Conservation (phyloP, 2,888 invertebrate species). For the Drosophila mercatorum region DNA sequence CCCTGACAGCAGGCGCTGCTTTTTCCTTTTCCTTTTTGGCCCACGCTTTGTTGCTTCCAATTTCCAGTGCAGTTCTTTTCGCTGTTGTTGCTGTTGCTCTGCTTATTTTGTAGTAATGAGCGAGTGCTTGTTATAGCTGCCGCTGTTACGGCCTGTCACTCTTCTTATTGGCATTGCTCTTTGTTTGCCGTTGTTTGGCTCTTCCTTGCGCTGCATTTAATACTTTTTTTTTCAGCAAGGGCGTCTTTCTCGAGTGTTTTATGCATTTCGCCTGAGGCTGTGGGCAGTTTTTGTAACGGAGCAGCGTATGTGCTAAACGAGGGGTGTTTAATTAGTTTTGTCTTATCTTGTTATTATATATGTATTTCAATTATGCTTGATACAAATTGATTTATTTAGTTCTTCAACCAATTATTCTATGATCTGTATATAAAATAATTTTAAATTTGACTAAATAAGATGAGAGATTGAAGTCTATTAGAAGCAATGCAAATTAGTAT, state of each 20-base stretch:
- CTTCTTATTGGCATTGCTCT: constrained; percentile 61
- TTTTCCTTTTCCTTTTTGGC: constrained; percentile 54
- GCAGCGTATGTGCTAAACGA: constrained; percentile 15
- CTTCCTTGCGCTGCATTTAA: constrained; percentile 29
- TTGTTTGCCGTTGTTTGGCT: constrained; percentile 43
- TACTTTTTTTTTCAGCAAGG: constrained; percentile 20
- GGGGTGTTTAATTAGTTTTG: constrained; percentile 15
- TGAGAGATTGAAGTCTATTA: too few species aligned
- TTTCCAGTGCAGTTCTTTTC: constrained; percentile 41
- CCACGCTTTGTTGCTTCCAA: constrained; percentile 42
- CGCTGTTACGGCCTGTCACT: constrained; percentile 50
- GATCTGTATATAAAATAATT: too few species aligned
- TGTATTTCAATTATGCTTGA: neutral
- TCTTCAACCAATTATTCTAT: too few species aligned
- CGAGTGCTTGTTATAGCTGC: constrained; percentile 31
- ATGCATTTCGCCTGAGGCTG: constrained; percentile 24
- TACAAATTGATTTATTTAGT: too few species aligned
- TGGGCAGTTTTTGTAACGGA: constrained; percentile 42
- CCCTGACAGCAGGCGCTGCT: constrained; percentile 34
- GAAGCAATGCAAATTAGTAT: too few species aligned
- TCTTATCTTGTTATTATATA: neutral
- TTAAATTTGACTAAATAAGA: too few species aligned
- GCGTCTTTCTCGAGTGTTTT: constrained; percentile 41
- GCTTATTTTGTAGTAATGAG: constrained; percentile 52
- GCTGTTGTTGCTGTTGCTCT: constrained; percentile 36